phyloP scores from a whole-genome alignment of 2,797 vertebrate species.

The Amazona ochrocephala region DNA sequence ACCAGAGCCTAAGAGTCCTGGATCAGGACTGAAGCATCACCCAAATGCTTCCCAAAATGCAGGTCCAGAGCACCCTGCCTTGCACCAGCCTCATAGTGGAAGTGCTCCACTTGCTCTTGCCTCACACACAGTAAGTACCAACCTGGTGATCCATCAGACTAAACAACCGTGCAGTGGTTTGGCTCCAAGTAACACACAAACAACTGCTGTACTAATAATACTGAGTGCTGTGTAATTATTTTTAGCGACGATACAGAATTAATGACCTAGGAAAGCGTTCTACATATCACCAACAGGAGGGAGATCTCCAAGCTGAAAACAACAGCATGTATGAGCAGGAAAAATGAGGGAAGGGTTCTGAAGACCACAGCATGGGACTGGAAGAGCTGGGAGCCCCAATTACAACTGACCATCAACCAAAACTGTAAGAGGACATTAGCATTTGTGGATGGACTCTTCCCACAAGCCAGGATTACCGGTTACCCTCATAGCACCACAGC shows the following conservation, averaged over 20 bases:
- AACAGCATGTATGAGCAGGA: background rate
- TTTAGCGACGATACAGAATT: background rate
- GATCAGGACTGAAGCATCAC: background rate
- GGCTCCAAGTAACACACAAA: background rate
- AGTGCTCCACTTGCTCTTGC: background rate
- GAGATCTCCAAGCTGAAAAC: background rate
- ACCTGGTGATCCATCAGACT: background rate
- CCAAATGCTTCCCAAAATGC: accelerated
- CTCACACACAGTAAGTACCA: background rate
- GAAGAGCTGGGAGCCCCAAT: background rate
- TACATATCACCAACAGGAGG: background rate
- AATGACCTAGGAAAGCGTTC: background rate
- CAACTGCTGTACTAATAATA: background rate
- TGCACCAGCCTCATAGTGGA: accelerated
- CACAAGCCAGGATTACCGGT: background rate
- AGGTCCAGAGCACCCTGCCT: background rate
- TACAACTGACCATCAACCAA: background rate
- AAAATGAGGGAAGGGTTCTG: background rate
- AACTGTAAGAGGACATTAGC: background rate
- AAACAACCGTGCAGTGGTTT: background rate
- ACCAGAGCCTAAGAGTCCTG: background rate
- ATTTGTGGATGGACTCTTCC: background rate
- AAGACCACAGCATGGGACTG: background rate
- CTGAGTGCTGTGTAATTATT: background rate
- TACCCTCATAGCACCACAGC: background rate